Evolutionary conservation across 2,888 invertebrate genomes (phyloP).

Genomic region (Eilema depressum): DNA sequence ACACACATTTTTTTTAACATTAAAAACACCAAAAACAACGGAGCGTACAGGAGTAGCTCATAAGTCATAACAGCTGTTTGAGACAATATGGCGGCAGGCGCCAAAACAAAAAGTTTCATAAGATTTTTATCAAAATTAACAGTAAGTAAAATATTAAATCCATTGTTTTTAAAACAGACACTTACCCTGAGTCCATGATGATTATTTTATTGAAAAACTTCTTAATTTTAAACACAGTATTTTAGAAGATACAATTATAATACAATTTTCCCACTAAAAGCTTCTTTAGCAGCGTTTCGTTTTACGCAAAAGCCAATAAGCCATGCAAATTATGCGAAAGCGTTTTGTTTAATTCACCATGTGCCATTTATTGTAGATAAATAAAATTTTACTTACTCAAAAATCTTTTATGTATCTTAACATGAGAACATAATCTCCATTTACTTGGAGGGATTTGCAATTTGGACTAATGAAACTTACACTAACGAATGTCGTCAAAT

Average conservation of each 20-base stretch:
- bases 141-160: constrained; percentile 13
- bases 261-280: constrained; percentile 24
- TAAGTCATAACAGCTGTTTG: constrained; percentile 79
- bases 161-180: constrained; percentile 16
- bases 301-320: neutral
- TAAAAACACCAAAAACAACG: constrained; percentile 71
- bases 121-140: constrained; percentile 23
- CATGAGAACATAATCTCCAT: too few relatives aligned
- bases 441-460: too few relatives aligned
- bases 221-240: constrained; percentile 19
- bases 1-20: constrained; percentile 62
- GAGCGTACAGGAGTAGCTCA: constrained; percentile 62
- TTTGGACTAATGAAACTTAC: too few relatives aligned
- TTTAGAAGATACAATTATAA: constrained; percentile 26
- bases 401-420: too few relatives aligned
- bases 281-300: constrained; percentile 15
- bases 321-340: too few relatives aligned
- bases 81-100: constrained; percentile 83
- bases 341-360: too few relatives aligned
- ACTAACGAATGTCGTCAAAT: too few relatives aligned
- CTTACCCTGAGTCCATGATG: constrained; percentile 72
- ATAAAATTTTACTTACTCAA: too few relatives aligned
- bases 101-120: constrained; percentile 73
- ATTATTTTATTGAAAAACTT: constrained; percentile 18
- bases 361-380: too few relatives aligned